Percentiles rank a stretch among this genome's conserved stretches.
phyloP scores from a whole-genome alignment of 1,140 invertebrate genomes.

The Micrasema minimum region DNA sequence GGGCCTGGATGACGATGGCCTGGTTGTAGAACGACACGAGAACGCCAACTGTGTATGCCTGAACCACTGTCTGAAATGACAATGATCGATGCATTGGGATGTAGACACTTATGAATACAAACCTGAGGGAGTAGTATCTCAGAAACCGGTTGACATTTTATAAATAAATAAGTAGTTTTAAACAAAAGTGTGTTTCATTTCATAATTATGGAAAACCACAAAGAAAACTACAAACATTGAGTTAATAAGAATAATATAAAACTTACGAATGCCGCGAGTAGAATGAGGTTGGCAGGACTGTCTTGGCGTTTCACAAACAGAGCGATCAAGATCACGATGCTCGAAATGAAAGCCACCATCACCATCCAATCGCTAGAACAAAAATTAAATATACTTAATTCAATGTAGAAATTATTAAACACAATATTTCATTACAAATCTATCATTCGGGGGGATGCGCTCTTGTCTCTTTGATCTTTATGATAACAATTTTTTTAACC shows the following conservation, averaged over 20 bases:
- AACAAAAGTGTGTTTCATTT: too few relatives aligned
- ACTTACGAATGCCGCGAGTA: slow-evolving; percentile 76
- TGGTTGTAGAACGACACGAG: slow-evolving; percentile 80
- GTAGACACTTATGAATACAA: not conserved
- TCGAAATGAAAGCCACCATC: slow-evolving; percentile 68
- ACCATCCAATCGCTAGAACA: slow-evolving; percentile 75
- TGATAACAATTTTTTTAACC: too few relatives aligned
- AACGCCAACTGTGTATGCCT: slow-evolving; percentile 79
- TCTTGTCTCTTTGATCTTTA: too few relatives aligned
- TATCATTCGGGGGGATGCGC: too few relatives aligned
- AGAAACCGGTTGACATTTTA: too few relatives aligned
- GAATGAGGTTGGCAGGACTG: slow-evolving; percentile 75
- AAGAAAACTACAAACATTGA: too few relatives aligned
- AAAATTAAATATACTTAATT: too few relatives aligned
- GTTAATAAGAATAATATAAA: slow-evolving; percentile 30
- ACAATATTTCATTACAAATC: too few relatives aligned
- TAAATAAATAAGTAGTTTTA: too few relatives aligned
- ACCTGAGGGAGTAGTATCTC: not conserved
- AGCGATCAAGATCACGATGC: slow-evolving; percentile 71
- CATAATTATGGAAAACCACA: too few relatives aligned
- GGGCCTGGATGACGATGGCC: slow-evolving; percentile 78
- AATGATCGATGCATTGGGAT: too few relatives aligned
- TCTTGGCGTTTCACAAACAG: slow-evolving; percentile 73
- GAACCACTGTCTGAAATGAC: slow-evolving; percentile 74
- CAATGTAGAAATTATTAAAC: too few relatives aligned